A percentile compares a stretch with the other conserved stretches of the same genome.
Evolutionary conservation across 1,140 invertebrate genomes (phyloP).

Genomic region (Centruroides sculpturatus): DNA sequence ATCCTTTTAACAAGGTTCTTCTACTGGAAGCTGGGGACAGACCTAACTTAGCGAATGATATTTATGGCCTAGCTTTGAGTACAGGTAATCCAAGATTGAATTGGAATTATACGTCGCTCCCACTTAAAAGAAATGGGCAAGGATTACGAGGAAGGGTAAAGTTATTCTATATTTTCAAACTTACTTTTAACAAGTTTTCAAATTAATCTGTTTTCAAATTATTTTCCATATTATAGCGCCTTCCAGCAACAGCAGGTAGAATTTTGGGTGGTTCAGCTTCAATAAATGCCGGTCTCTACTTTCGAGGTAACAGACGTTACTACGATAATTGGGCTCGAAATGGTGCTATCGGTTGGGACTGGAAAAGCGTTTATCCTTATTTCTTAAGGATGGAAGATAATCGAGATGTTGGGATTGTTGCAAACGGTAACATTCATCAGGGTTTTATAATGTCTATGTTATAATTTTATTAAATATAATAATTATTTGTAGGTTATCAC

Average conservation of each 20-base stretch:
- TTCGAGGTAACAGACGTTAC: constrained; percentile 65
- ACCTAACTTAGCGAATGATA: not conserved
- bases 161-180: too few species aligned
- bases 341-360: constrained; percentile 78
- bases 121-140: too few species aligned
- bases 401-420: not conserved
- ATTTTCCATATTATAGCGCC: too few species aligned
- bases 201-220: too few species aligned
- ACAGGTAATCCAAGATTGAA: too few species aligned
- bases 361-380: constrained; percentile 53
- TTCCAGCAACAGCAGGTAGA: not conserved
- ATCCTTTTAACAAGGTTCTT: not conserved
- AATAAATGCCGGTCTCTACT: constrained; percentile 76
- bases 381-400: constrained; percentile 38
- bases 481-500: too few species aligned
- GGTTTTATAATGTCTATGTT: too few species aligned
- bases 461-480: too few species aligned
- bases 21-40: not conserved
- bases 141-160: too few species aligned
- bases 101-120: too few species aligned
- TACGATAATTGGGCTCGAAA: constrained; percentile 70
- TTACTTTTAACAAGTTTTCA: too few species aligned
- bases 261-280: constrained; percentile 49
- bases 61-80: too few species aligned
- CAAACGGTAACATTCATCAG: not conserved